Evolutionary conservation across 2,797 vertebrate species (phyloP).

Genomic region (Sebastes vulpes): DNA sequence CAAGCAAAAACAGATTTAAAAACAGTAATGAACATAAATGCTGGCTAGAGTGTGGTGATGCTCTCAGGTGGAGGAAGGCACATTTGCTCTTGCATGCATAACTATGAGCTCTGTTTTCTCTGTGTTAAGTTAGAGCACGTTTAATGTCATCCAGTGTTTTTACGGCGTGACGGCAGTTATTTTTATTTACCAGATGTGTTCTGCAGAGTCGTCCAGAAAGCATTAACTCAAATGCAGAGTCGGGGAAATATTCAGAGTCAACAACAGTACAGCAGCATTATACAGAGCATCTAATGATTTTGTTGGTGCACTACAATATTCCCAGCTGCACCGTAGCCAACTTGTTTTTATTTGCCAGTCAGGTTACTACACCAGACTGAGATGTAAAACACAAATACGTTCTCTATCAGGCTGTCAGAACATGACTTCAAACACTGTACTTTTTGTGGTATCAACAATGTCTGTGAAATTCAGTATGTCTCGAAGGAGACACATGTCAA

Average conservation of each 20-base stretch:
- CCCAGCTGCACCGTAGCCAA: background rate
- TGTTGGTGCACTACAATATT: background rate
- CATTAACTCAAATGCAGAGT: background rate
- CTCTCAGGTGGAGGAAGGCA: no score
- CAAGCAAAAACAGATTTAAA: background rate
- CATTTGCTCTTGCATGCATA: background rate
- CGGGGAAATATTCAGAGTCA: background rate
- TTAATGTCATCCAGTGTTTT: background rate
- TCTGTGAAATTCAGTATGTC: background rate
- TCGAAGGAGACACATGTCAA: background rate
- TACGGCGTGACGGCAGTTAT: background rate
- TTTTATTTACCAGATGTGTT: background rate
- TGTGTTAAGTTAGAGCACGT: background rate
- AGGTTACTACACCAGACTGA: background rate
- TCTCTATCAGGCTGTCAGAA: background rate
- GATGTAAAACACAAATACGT: background rate
- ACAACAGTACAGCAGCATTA: background rate
- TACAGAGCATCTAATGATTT: background rate
- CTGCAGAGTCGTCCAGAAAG: background rate
- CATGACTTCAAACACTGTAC: background rate
- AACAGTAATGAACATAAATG: background rate
- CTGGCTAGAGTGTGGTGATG: no score
- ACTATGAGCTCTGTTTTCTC: background rate
- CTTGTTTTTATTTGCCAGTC: background rate
- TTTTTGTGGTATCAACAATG: background rate